A percentile compares a stretch with the other conserved stretches of the same genome.
These are phyloP conservation scores for Pseudobourletiella spinata DNA, from an alignment of 1,140 invertebrate genomes.

Conservation along the genomic window DNA sequence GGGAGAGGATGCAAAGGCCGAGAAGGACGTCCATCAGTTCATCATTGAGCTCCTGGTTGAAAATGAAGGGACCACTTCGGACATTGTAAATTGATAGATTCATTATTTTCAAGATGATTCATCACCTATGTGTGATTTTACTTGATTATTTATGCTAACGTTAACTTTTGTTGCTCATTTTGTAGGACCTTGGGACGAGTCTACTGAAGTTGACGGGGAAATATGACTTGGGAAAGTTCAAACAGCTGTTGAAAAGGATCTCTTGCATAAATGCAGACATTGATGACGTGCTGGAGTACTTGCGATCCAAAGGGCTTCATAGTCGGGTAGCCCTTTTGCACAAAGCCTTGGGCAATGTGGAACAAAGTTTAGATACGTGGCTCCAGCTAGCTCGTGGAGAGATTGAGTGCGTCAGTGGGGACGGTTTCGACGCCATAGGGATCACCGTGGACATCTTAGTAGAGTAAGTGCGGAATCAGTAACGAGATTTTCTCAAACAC, in stretches of 20 bases:
- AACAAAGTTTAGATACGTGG: conserved; percentile 26
- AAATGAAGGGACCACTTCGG: not conserved
- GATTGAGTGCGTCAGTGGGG: conserved; percentile 7
- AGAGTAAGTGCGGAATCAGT: conserved; percentile 25
- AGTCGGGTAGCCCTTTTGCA: conserved; percentile 15
- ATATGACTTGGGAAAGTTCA: conserved; percentile 14
- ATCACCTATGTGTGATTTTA: too few species aligned
- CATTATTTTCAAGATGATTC: too few species aligned
- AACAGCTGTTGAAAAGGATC: not conserved
- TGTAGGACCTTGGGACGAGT: conserved; percentile 28
- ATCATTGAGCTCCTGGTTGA: not conserved
- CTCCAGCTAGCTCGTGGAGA: conserved; percentile 15
- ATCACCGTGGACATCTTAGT: conserved; percentile 22
- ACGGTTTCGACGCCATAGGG: conserved; percentile 7
- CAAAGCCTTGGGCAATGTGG: conserved; percentile 7
- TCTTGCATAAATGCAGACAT: conserved; percentile 24
- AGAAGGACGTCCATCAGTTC: not conserved
- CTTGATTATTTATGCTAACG: too few species aligned
- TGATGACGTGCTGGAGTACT: conserved; percentile 24
- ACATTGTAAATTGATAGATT: too few species aligned
- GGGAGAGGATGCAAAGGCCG: not conserved
- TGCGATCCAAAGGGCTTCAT: conserved; percentile 15
- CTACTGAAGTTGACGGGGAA: conserved; percentile 26
- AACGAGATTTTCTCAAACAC: too few species aligned
- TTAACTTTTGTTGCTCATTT: not conserved